Evolutionary conservation across 2,888 invertebrate genomes (phyloP), one percentile per base, ranked within the genome.

Genomic region (Orchesellides sinensis): DNA sequence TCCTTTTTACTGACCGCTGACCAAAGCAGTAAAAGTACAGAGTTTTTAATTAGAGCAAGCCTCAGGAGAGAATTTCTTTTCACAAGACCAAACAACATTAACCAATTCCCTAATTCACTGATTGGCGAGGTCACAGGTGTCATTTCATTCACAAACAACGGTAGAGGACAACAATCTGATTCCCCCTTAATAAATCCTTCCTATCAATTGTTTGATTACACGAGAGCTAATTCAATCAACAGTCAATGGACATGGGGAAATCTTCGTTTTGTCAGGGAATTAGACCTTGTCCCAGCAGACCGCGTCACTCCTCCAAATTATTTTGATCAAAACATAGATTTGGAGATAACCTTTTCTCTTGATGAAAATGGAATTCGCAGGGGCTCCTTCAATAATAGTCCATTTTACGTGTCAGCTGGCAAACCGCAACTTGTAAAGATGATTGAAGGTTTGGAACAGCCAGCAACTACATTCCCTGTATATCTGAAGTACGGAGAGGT

Each of bases 1-100:
- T 84, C 86, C 0, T 86, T 86, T 45, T 35, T 86, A 1, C 17
- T 86, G n/a, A 63, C n/a, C n/a, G 56, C 63, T 5, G 21, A 74
- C 23, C 21, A 21, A 4, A 3, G 10, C 1, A 1, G 8, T 12
- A 2, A 19, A 19, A 35, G 47, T 1, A 29, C 72, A n/a, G 27
- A 47, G 25, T 84, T 70, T 56, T 54, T 70, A 29, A 77, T 86
- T 10, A 17, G 86, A 10, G 80, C 83, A 8, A 35, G 45, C 47
- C 4, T 84, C 4, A 19, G 52, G 2, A 59, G 23, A 4, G 85
- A 83, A 27, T 32, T 40, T 21, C 45, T 83, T 10, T 74, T 79
- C 61, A 75, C 68, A 0, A 35, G 47, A n/a, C 45, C 65, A 3
- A 29, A 21, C 1, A 85, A 85, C 63, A 83, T 85, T 5, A 85